Conservation (phyloP, 2,797 vertebrate species). For the Ibycter americanus region DNA sequence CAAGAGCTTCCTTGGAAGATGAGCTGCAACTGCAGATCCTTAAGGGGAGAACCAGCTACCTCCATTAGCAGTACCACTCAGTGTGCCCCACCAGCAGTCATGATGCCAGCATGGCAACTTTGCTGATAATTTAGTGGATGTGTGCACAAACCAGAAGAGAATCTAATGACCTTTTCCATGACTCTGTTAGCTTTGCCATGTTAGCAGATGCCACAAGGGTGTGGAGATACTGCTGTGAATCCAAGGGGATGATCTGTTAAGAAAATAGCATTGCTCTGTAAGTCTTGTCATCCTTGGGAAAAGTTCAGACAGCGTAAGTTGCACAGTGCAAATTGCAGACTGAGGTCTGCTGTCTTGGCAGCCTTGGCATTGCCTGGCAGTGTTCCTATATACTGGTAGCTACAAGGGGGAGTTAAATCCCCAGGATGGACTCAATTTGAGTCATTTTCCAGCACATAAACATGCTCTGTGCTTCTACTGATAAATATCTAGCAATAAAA, state of each 20-base stretch:
- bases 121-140: neutral
- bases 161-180: neutral
- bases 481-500: neutral
- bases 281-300: neutral
- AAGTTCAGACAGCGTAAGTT: neutral
- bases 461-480: neutral
- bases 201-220: neutral
- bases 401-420: neutral
- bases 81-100: neutral
- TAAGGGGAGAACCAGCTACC: neutral
- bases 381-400: neutral
- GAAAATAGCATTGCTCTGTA: neutral
- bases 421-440: neutral
- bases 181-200: neutral
- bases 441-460: neutral
- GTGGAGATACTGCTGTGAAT: neutral
- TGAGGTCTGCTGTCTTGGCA: neutral
- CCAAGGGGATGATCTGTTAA: neutral
- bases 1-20: neutral
- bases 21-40: neutral
- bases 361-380: neutral
- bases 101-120: neutral
- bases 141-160: neutral
- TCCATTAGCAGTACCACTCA: neutral
- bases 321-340: neutral